phyloP scores from a whole-genome alignment of 1,140 invertebrate species.

The Mya arenaria region DNA sequence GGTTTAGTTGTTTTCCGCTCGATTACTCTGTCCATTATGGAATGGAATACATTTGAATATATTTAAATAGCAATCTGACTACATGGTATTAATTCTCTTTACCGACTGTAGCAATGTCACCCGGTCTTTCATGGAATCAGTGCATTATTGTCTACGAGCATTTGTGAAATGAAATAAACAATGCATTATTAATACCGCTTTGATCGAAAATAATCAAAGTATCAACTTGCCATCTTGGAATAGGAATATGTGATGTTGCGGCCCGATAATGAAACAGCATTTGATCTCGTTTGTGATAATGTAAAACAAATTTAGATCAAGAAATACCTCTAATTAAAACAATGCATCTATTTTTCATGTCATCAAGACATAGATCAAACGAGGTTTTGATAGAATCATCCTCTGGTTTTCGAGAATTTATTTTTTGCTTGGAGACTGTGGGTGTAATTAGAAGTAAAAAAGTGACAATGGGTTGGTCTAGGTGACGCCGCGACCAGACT shows the following conservation, averaged over 20 bases:
- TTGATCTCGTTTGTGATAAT: conserved; percentile 53
- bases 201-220: conserved; percentile 39
- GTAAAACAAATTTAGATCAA: background rate
- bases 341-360: conserved; percentile 22
- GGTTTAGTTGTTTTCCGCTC: conserved; percentile 42
- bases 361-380: conserved; percentile 15
- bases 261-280: conserved; percentile 44
- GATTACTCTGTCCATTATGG: conserved; percentile 39
- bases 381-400: background rate
- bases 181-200: conserved; percentile 46
- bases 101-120: no score
- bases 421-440: background rate
- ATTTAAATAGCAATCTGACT: conserved; percentile 36
- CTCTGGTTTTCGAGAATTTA: background rate
- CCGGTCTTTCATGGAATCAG: no score
- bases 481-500: background rate
- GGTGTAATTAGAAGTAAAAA: conserved; percentile 22
- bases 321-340: conserved; percentile 28
- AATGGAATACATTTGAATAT: conserved; percentile 54
- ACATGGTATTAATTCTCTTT: no score
- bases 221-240: conserved; percentile 37
- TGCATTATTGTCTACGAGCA: no score
- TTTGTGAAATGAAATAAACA: conserved; percentile 27
- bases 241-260: conserved; percentile 6
- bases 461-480: conserved; percentile 2